Evolutionary conservation across 64 coral and sea anemone species (phyloP).

Genomic region (Exaiptasia diaphana): DNA sequence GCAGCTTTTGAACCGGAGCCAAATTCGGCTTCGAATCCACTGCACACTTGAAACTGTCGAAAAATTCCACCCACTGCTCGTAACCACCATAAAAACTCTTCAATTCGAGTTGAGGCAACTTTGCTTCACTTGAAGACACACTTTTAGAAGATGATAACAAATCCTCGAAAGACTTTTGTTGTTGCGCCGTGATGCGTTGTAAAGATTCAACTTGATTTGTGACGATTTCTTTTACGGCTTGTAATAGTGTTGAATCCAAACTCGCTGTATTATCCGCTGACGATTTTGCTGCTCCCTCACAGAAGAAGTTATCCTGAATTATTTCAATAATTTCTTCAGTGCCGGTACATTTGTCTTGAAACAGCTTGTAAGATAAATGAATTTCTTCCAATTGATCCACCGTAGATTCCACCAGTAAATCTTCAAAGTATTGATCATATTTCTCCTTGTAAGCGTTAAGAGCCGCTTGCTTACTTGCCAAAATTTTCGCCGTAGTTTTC

Average conservation of each 20-base stretch:
- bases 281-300: too few species aligned
- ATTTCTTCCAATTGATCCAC: not conserved
- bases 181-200: not conserved
- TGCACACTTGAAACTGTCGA: conserved; percentile 18
- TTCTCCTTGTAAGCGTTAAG: not conserved
- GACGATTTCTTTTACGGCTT: not conserved
- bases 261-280: too few species aligned
- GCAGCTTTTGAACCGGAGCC: conserved; percentile 3
- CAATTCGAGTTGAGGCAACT: not conserved
- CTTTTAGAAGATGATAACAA: not conserved
- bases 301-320: not conserved
- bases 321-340: not conserved
- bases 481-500: not conserved
- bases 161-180: not conserved
- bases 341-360: not conserved
- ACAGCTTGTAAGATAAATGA: not conserved
- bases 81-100: conserved; percentile 6
- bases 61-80: conserved; percentile 15
- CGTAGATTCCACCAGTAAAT: not conserved
- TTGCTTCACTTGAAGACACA: not conserved
- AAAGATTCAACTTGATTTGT: not conserved
- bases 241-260: not conserved
- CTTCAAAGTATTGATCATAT: not conserved
- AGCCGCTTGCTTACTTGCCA: not conserved
- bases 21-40: conserved; percentile 20